Evolutionary conservation across 2,888 invertebrate genomes (phyloP).

Genomic region (Mesopsocus fuscifrons): DNA sequence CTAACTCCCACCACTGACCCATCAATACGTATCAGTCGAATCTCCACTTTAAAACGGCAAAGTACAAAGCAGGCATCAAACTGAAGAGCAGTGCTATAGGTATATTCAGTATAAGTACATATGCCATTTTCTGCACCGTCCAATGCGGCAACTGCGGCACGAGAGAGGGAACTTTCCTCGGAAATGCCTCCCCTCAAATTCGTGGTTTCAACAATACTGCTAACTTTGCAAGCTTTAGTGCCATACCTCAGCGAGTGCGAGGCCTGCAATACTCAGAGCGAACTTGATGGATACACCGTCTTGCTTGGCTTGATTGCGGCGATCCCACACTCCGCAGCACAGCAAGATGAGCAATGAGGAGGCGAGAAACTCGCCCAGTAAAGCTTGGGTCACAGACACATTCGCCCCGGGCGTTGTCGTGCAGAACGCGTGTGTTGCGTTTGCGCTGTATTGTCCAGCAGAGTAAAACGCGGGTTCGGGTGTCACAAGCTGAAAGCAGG

Average conservation of each 20-base stretch:
- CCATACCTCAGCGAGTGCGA: conserved; percentile 23
- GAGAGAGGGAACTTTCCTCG: no score
- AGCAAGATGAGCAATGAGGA: conserved; percentile 24
- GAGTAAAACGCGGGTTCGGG: not conserved
- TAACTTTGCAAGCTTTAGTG: not conserved
- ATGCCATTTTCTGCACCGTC: no score
- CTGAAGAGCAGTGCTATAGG: no score
- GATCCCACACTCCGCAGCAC: conserved; percentile 26
- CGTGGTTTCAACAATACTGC: no score
- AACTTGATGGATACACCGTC: conserved; percentile 26
- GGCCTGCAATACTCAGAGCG: conserved; percentile 23
- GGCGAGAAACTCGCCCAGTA: conserved; percentile 23
- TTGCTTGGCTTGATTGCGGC: conserved; percentile 22
- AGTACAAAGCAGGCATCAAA: no score
- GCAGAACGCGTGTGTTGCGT: conserved; percentile 6
- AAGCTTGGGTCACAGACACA: conserved; percentile 21
- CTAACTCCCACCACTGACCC: no score
- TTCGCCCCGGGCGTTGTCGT: conserved; percentile 17
- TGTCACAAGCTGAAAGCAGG: not conserved
- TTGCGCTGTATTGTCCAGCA: not conserved
- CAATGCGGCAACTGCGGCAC: no score
- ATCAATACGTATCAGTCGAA: no score
- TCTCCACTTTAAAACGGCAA: no score
- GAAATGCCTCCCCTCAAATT: no score
- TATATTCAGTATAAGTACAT: no score